phyloP scores from a whole-genome alignment of 2,797 vertebrate species.

The Sus cebifrons region DNA sequence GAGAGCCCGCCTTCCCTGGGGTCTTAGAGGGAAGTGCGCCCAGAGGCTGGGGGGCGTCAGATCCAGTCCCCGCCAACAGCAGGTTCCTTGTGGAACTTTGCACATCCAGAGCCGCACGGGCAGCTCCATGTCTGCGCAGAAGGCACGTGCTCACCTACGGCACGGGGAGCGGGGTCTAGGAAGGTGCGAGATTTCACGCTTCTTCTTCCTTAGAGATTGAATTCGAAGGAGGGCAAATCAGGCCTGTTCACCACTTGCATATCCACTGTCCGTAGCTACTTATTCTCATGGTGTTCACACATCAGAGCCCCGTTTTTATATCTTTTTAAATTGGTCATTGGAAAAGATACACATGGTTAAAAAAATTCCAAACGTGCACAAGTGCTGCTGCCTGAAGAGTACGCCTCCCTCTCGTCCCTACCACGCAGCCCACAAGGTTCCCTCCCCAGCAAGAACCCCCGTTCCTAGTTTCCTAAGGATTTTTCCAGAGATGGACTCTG shows the following conservation, averaged over 20 bases:
- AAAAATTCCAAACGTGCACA: not conserved
- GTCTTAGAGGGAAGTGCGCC: not conserved
- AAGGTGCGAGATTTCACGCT: accelerated
- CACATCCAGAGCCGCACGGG: not conserved
- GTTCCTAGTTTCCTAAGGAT: not conserved
- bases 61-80: accelerated
- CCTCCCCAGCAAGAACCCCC: not conserved
- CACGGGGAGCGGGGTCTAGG: accelerated
- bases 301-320: not conserved
- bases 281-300: not conserved
- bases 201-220: not conserved
- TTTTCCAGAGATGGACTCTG: not conserved
- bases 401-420: not conserved
- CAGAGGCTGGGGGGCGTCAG: accelerated
- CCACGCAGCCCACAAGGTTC: not conserved
- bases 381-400: not conserved
- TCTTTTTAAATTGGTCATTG: not conserved
- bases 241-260: not conserved
- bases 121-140: accelerated
- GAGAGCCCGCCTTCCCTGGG: not conserved
- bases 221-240: not conserved
- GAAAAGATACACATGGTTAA: not conserved
- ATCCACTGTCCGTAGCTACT: accelerated
- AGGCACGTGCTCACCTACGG: accelerated
- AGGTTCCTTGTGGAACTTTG: too few relatives aligned